phyloP scores from a whole-genome alignment of 2,797 vertebrate genomes.

The Anniella stebbinsi region DNA sequence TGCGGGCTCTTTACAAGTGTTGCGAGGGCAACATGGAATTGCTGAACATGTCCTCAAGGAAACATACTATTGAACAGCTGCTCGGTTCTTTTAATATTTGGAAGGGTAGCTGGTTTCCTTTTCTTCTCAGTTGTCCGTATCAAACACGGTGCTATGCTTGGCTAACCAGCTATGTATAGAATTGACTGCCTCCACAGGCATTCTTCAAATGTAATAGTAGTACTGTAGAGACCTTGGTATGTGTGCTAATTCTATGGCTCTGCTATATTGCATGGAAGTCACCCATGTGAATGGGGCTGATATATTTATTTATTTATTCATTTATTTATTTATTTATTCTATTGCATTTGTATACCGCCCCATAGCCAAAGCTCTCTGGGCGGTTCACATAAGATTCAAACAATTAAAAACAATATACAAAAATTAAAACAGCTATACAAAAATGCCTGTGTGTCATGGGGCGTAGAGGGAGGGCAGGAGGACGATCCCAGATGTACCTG shows the following conservation, averaged over 20 bases:
- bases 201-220: background rate
- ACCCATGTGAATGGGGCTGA: background rate
- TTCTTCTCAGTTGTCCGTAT: background rate
- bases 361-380: too few relatives aligned
- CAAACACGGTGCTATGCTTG: fast-evolving
- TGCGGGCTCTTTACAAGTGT: slow-evolving; percentile 7
- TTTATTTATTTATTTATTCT: too few relatives aligned
- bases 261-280: background rate
- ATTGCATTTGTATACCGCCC: too few relatives aligned
- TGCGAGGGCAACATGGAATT: background rate
- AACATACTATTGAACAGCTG: slow-evolving; percentile 28
- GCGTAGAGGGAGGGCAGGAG: too few relatives aligned
- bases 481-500: too few relatives aligned
- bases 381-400: too few relatives aligned
- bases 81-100: background rate
- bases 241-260: background rate
- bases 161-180: slow-evolving; percentile 9
- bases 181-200: fast-evolving
- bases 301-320: too few relatives aligned
- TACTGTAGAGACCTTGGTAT: fast-evolving
- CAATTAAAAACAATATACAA: too few relatives aligned
- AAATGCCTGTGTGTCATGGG: too few relatives aligned
- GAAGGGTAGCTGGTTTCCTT: background rate
- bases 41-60: background rate
- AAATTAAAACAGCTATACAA: too few relatives aligned